Evolutionary conservation across 1,140 invertebrate genomes (phyloP).

Genomic region (Octopus sinensis): DNA sequence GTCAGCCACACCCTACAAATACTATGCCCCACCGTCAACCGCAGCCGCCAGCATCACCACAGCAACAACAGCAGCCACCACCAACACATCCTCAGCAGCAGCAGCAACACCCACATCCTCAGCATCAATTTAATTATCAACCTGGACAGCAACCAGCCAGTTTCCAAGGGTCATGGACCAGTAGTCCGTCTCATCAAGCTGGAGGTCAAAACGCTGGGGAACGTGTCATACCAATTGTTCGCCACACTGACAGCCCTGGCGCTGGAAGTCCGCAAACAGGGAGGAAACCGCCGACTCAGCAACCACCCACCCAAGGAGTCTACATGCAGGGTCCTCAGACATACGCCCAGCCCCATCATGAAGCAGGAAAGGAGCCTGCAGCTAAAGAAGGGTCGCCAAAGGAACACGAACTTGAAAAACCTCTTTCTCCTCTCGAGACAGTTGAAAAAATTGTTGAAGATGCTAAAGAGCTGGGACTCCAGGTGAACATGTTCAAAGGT

Average conservation of each 20-base stretch:
- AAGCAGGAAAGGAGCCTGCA: constrained; percentile 11
- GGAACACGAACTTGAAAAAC: constrained; percentile 46
- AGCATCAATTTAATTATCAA: constrained; percentile 19
- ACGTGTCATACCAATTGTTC: constrained; percentile 32
- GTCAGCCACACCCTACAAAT: constrained; percentile 53
- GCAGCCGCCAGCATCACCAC: constrained; percentile 42
- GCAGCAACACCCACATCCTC: constrained; percentile 29
- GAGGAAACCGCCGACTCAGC: constrained; percentile 4
- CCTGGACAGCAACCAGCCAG: background rate
- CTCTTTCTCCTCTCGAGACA: constrained; percentile 69
- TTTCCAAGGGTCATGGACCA: background rate
- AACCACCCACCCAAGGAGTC: background rate
- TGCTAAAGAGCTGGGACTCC: constrained; percentile 71
- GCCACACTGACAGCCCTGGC: constrained; percentile 27
- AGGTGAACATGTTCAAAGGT: constrained; percentile 75
- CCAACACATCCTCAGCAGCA: constrained; percentile 26
- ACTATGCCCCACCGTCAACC: constrained; percentile 50
- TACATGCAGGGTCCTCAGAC: background rate
- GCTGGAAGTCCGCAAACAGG: constrained; percentile 18
- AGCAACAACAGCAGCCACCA: constrained; percentile 45
- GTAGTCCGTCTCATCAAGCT: background rate
- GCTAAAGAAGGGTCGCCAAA: constrained; percentile 17
- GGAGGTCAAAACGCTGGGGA: background rate
- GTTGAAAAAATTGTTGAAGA: constrained; percentile 79
- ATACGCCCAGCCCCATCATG: constrained; percentile 9